phyloP scores from a whole-genome alignment of 2,797 vertebrate genomes.

The Poecilia gillii region DNA sequence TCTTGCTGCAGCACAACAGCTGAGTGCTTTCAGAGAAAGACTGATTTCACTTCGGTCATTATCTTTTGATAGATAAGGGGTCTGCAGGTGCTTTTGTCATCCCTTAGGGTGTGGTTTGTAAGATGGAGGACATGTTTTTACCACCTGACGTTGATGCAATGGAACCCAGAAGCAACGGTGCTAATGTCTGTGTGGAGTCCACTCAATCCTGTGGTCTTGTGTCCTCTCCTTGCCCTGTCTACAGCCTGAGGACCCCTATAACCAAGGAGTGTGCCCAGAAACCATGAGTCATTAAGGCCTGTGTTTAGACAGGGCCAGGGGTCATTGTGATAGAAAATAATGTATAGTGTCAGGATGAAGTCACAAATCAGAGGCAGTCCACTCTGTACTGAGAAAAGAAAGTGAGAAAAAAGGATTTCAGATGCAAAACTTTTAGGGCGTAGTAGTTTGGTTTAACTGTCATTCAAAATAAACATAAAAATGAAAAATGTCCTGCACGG shows the following conservation, averaged over 20 bases:
- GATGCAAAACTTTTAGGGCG: conserved; percentile 21
- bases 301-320: conserved; percentile 63
- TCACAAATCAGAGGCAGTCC: conserved; percentile 59
- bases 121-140: conserved; percentile 87
- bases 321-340: conserved; percentile 60
- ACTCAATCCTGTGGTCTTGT: conserved; percentile 68
- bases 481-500: conserved; percentile 37
- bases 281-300: conserved; percentile 72
- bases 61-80: conserved; percentile 84
- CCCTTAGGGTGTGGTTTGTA: conserved; percentile 75
- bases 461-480: conserved; percentile 43
- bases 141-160: conserved; percentile 82
- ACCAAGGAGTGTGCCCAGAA: conserved; percentile 62
- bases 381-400: conserved; percentile 17
- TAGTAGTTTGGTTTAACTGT: conserved; percentile 23
- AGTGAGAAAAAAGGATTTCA: conserved; percentile 7
- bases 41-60: conserved; percentile 83
- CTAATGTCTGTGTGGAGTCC: conserved; percentile 79
- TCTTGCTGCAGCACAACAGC: conserved; percentile 67
- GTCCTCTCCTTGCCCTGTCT: conserved; percentile 59
- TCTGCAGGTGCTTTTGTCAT: conserved; percentile 75
- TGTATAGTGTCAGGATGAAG: conserved; percentile 51
- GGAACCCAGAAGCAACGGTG: conserved; percentile 78
- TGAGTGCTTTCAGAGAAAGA: conserved; percentile 79
- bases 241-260: conserved; percentile 66